Evolutionary conservation across 2,113 vertebrate species (phyloP).

Genomic region (Centropus bengalensis): DNA sequence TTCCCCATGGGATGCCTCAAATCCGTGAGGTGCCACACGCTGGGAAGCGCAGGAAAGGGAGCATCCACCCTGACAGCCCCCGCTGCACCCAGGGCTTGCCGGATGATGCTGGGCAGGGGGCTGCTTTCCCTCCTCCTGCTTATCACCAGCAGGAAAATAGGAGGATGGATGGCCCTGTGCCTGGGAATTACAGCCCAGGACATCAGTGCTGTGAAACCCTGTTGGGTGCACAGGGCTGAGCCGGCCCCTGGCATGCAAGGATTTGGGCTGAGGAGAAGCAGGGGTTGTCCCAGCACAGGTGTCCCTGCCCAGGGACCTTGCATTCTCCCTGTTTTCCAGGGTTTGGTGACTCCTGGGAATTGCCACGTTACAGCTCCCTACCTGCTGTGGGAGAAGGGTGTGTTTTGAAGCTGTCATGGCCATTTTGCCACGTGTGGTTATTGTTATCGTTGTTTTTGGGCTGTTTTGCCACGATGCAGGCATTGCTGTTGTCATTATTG

Average conservation of each 20-base stretch:
- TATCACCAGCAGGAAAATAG: accelerated
- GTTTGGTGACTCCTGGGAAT: not conserved
- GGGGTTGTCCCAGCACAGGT: not conserved
- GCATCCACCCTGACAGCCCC: not conserved
- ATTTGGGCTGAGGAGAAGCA: not conserved
- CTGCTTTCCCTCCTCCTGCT: not conserved
- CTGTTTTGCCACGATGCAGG: not conserved
- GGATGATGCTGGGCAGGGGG: not conserved
- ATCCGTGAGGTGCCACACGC: accelerated
- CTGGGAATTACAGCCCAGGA: not conserved
- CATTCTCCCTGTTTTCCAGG: not conserved
- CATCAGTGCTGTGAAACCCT: accelerated
- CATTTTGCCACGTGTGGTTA: not conserved
- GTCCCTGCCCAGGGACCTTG: not conserved
- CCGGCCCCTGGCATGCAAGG: not conserved
- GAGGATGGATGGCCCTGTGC: not conserved
- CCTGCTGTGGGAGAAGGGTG: not conserved
- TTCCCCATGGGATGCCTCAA: not conserved
- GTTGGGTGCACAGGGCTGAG: too few species aligned
- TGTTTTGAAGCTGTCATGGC: not conserved
- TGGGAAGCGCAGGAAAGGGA: not conserved
- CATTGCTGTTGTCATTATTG: not conserved
- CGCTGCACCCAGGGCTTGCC: accelerated
- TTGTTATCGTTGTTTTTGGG: not conserved
- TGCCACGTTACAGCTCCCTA: not conserved